These are phyloP conservation scores for Hemitrygon akajei DNA, from an alignment of 2,797 vertebrate species.

Conservation along the genomic window DNA sequence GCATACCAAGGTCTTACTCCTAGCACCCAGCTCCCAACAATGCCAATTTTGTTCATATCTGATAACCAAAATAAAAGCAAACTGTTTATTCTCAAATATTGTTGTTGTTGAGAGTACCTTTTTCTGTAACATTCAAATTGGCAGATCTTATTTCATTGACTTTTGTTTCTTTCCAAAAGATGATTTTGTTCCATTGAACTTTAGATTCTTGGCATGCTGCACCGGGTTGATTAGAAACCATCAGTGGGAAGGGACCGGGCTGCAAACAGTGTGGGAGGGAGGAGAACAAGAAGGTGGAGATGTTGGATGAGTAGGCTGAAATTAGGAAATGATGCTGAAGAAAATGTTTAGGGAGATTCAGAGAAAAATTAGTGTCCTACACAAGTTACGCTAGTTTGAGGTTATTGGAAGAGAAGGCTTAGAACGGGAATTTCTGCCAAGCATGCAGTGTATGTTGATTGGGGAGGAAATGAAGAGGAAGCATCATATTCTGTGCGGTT, in stretches of 20 bases:
- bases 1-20: no score
- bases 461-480: not conserved
- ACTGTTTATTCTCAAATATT: not conserved
- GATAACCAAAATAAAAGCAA: not conserved
- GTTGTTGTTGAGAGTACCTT: not conserved
- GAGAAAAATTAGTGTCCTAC: not conserved
- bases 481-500: no score
- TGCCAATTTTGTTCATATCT: not conserved
- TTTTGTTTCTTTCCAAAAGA: not conserved
- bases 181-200: not conserved
- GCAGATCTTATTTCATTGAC: not conserved
- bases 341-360: not conserved
- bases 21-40: not conserved
- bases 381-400: not conserved
- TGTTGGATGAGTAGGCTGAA: not conserved
- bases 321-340: not conserved
- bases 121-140: not conserved
- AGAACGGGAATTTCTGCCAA: not conserved
- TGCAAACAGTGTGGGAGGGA: not conserved
- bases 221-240: not conserved
- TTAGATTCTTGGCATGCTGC: not conserved
- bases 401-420: not conserved
- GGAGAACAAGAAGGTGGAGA: not conserved
- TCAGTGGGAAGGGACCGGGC: not conserved
- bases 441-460: not conserved